These are phyloP conservation scores for Cerastis leucographa DNA, from an alignment of 2,888 invertebrate genomes.

Conservation along the genomic window DNA sequence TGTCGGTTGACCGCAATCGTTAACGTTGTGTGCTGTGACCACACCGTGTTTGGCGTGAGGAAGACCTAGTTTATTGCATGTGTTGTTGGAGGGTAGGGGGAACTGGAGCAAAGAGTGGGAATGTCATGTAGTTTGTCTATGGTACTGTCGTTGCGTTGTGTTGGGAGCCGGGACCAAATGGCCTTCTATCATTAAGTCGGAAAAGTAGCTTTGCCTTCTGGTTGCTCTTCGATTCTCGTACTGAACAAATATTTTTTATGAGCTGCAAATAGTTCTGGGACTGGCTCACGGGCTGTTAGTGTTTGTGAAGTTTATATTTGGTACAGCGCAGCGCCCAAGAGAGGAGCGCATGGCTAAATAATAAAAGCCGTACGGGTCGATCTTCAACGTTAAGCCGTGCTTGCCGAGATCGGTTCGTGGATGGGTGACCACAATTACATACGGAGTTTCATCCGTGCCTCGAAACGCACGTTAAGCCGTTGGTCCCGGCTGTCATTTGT, in stretches of 20 bases:
- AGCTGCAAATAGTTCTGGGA: background rate
- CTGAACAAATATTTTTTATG: background rate
- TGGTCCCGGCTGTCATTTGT: too few species aligned
- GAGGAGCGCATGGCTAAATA: too few species aligned
- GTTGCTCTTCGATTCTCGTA: background rate
- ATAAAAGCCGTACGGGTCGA: too few species aligned
- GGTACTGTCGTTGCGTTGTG: background rate
- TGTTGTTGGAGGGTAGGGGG: background rate
- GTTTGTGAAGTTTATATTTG: background rate
- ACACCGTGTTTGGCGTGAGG: constrained; percentile 12
- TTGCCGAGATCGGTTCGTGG: too few species aligned
- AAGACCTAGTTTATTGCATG: background rate
- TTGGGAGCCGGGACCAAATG: too few species aligned
- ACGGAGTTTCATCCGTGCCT: too few species aligned
- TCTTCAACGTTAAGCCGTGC: too few species aligned
- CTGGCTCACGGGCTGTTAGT: background rate
- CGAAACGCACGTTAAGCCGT: too few species aligned
- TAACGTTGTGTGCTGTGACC: constrained; percentile 54
- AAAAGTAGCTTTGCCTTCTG: too few species aligned
- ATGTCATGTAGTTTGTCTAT: background rate
- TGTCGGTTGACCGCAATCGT: constrained; percentile 51
- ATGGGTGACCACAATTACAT: too few species aligned
- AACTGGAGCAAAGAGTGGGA: background rate
- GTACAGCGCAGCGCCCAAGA: too few species aligned
- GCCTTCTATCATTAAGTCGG: too few species aligned